Evolutionary conservation across 2,113 vertebrate genomes (phyloP).

Genomic region (Acrocephalus kingi): DNA sequence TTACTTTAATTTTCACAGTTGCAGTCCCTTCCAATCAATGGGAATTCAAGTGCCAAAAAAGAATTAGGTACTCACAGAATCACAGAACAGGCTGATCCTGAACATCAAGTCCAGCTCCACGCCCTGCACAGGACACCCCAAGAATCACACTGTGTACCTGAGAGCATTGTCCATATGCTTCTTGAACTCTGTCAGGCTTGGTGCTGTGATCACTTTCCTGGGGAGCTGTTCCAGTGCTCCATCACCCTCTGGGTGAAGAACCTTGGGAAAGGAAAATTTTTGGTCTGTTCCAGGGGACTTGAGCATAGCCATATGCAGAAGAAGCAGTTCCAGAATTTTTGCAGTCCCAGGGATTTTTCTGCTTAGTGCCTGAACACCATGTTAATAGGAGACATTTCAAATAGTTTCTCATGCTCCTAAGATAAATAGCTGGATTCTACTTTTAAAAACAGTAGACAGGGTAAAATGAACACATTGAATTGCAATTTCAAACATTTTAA

Average conservation of each 20-base stretch:
- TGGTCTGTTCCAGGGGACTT: neutral
- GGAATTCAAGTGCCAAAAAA: neutral
- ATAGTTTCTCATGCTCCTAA: neutral
- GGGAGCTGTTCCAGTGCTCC: neutral
- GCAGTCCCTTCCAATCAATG: neutral
- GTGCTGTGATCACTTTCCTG: neutral
- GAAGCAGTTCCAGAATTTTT: neutral
- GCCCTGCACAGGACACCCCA: too few relatives aligned
- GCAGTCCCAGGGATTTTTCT: neutral
- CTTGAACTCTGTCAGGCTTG: neutral
- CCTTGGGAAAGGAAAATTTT: neutral
- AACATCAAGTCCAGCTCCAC: neutral
- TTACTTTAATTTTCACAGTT: neutral
- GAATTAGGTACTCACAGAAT: neutral
- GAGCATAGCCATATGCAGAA: neutral
- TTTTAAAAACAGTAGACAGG: neutral
- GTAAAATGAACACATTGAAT: neutral
- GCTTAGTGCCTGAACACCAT: neutral
- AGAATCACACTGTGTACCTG: neutral
- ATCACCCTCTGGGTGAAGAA: neutral
- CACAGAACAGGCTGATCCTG: neutral
- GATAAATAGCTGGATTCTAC: neutral
- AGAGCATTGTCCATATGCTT: neutral
- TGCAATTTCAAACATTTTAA: neutral
- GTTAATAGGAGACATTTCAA: neutral